Conservation (phyloP, 2,113 vertebrate species). For the Ginglymostoma cirratum region DNA sequence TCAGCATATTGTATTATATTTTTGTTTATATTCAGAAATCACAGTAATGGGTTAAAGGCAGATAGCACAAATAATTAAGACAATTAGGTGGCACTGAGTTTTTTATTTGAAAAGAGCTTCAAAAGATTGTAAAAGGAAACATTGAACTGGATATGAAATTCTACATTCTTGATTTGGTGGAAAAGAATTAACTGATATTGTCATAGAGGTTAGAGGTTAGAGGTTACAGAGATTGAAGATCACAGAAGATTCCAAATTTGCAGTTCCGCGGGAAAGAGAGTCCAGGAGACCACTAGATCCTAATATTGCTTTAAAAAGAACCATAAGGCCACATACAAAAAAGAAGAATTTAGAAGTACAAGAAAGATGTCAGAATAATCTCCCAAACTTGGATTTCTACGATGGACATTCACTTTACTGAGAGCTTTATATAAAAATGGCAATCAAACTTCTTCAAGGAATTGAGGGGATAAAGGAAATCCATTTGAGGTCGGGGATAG, state of each 20-base stretch:
- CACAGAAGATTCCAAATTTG: background rate
- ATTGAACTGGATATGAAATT: background rate
- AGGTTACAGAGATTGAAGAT: background rate
- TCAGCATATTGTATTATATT: background rate
- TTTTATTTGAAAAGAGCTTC: background rate
- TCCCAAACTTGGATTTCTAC: background rate
- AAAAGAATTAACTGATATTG: background rate
- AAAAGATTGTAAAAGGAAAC: background rate
- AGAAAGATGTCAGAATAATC: background rate
- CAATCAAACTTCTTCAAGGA: background rate
- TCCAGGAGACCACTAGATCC: background rate
- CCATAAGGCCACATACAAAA: background rate
- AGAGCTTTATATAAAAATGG: background rate
- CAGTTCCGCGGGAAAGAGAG: background rate
- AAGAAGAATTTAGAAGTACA: background rate
- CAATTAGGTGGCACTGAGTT: background rate
- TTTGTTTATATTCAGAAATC: background rate
- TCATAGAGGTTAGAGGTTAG: background rate
- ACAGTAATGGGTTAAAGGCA: background rate
- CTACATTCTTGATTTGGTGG: background rate
- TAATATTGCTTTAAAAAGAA: background rate
- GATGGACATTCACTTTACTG: background rate
- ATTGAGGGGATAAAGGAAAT: background rate
- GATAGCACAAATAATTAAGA: background rate
- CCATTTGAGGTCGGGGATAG: background rate